Evolutionary conservation across 2,113 vertebrate genomes (phyloP).

Genomic region (Falcunculus frontatus): DNA sequence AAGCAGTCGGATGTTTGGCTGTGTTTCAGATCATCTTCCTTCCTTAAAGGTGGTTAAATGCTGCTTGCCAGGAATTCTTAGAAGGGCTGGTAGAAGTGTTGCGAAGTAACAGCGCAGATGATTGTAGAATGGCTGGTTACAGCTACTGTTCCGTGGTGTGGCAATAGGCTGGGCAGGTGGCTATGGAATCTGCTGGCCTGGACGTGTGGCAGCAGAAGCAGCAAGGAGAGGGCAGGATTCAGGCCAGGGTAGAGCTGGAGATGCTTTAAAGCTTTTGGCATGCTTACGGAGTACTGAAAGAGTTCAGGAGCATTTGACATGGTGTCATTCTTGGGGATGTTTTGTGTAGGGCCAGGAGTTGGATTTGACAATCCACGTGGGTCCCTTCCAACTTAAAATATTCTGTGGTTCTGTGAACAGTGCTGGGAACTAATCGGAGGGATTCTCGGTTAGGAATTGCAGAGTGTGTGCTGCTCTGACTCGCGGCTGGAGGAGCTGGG

Average conservation of each 20-base stretch:
- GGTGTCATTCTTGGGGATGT: background rate
- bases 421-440: no score
- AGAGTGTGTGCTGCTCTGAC: accelerated
- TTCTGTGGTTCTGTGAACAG: background rate
- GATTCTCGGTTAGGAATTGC: background rate
- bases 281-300: no score
- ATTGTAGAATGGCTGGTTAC: background rate
- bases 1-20: background rate
- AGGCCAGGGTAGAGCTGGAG: background rate
- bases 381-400: background rate
- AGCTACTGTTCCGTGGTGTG: accelerated
- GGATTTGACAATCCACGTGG: background rate
- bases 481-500: background rate
- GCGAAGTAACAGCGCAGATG: background rate
- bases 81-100: background rate
- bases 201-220: accelerated
- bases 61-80: background rate
- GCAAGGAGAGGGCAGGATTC: background rate
- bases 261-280: accelerated
- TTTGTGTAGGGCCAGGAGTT: background rate
- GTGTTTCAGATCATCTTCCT: background rate
- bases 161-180: background rate
- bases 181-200: background rate
- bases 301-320: background rate
- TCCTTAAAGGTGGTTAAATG: background rate